Conservation (phyloP, 2,113 vertebrate genomes). For the Megalops atlanticus region DNA sequence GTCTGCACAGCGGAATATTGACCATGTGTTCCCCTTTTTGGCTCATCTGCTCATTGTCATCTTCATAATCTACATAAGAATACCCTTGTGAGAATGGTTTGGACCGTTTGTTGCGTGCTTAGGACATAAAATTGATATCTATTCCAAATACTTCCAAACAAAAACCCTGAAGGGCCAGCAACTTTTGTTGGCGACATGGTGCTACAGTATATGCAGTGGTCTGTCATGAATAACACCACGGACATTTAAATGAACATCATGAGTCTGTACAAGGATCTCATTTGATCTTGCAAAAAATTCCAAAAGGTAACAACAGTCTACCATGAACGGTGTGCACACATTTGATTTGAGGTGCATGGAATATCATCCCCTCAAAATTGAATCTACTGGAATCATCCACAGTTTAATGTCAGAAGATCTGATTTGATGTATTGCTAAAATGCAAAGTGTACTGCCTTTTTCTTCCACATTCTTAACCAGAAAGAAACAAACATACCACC, state of each 20-base stretch:
- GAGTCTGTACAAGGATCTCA: not conserved
- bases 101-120: not conserved
- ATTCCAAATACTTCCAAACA: conserved; percentile 8
- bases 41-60: not conserved
- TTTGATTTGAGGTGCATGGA: not conserved
- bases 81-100: not conserved
- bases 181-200: no score
- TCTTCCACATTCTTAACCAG: no score
- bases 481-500: not conserved
- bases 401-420: not conserved
- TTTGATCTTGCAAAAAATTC: not conserved
- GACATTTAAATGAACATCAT: conserved; percentile 11
- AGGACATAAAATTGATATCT: conserved; percentile 20
- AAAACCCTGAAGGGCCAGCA: conserved; percentile 7
- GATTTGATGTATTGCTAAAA: not conserved
- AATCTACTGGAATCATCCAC: not conserved
- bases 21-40: not conserved
- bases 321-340: not conserved
- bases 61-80: conserved; percentile 1
- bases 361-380: not conserved
- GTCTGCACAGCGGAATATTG: no score
- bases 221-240: conserved; percentile 11
- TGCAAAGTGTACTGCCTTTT: no score
- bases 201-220: no score
- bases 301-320: not conserved